Conservation (phyloP, 53 echinoderm and acorn worm genomes). For the Paracentrotus lividus region DNA sequence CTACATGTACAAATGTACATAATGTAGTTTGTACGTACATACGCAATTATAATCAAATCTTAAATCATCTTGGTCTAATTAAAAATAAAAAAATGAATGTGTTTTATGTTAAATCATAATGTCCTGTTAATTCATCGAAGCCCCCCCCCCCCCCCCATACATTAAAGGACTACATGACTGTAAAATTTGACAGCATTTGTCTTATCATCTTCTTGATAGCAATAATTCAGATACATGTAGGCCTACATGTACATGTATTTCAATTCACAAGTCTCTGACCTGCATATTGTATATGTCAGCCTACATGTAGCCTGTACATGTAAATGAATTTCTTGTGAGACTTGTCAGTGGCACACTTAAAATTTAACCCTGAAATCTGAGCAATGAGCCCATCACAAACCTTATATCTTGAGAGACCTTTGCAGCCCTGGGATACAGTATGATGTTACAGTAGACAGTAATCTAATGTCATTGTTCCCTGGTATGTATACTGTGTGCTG, state of each 20-base stretch:
- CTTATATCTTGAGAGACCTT: not conserved
- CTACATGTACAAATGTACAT: not conserved
- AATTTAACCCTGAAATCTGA: not conserved
- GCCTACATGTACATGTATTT: not conserved
- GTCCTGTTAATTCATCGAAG: too few species aligned
- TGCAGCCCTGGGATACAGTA: not conserved
- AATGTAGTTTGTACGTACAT: too few species aligned
- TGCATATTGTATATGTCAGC: not conserved
- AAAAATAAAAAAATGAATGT: too few species aligned
- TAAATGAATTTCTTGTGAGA: not conserved
- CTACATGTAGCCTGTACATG: not conserved
- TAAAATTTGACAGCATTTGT: too few species aligned
- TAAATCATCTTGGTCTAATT: too few species aligned
- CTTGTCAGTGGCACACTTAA: not conserved
- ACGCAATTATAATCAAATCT: too few species aligned
- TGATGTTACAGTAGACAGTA: not conserved
- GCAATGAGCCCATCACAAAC: not conserved
- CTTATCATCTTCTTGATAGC: too few species aligned
- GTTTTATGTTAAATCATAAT: too few species aligned
- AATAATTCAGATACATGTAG: too few species aligned
- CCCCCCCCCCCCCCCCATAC: too few species aligned
- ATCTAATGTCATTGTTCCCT: conserved; percentile 13
- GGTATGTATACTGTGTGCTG: not conserved
- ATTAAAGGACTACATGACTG: too few species aligned
- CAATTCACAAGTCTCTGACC: too few species aligned